A percentile compares a stretch with the other conserved stretches of the same genome.
These are phyloP conservation scores for Sialia sialis DNA, from an alignment of 2,113 vertebrate species.

Conservation along the genomic window DNA sequence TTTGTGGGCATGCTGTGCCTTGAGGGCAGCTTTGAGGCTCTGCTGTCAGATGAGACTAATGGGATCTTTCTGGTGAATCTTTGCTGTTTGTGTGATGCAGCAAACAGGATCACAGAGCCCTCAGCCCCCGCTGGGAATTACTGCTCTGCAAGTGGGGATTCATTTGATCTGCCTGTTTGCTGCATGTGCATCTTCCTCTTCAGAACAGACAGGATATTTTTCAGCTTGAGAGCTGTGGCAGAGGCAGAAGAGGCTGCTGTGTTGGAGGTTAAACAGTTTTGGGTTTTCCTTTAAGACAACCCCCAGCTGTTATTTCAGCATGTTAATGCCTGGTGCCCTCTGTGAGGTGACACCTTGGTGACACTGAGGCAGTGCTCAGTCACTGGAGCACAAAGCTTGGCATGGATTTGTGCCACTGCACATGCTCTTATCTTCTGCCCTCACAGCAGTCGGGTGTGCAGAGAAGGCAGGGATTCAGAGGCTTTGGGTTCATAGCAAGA, in stretches of 20 bases:
- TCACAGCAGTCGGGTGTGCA: rapidly evolving
- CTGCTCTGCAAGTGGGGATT: neutral
- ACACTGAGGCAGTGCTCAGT: neutral
- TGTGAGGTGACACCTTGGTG: neutral
- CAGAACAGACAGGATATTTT: neutral
- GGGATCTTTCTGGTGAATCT: neutral
- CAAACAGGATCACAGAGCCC: neutral
- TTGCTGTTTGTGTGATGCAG: neutral
- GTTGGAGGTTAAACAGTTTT: neutral
- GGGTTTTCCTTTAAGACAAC: neutral
- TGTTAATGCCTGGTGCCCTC: neutral
- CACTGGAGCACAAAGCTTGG: neutral
- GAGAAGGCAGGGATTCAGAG: neutral
- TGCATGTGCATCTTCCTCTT: neutral
- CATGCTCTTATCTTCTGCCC: neutral
- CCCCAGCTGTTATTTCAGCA: neutral
- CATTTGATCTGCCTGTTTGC: neutral
- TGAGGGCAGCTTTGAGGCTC: constrained; percentile 12
- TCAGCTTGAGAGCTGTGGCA: neutral
- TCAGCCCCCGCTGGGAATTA: neutral
- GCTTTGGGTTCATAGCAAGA: neutral
- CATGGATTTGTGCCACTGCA: neutral
- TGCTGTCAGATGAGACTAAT: neutral
- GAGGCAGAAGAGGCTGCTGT: neutral
- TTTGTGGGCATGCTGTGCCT: neutral